Conservation (phyloP, 2,113 vertebrate genomes). For the Castor canadensis region DNA sequence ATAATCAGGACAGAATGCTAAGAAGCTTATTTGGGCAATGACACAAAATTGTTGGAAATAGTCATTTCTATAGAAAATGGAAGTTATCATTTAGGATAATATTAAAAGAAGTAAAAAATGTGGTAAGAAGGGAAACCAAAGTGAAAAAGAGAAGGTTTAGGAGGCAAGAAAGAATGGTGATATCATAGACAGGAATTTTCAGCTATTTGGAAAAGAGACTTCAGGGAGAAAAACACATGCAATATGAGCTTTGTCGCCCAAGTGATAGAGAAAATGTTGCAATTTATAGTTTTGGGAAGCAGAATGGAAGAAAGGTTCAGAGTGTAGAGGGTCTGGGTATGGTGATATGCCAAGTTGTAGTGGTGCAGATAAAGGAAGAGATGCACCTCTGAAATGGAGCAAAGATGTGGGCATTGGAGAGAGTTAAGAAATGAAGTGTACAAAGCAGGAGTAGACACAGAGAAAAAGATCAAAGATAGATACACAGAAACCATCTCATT, state of each 20-base stretch:
- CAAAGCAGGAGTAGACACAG: neutral
- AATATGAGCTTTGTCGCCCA: neutral
- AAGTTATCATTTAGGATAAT: neutral
- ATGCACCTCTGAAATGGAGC: neutral
- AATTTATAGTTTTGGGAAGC: neutral
- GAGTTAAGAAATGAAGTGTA: neutral
- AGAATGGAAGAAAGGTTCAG: too few relatives aligned
- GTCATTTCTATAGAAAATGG: neutral
- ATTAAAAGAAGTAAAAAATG: neutral
- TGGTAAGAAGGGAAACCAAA: neutral
- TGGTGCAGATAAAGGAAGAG: neutral
- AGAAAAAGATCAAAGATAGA: neutral
- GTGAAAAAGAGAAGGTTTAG: neutral
- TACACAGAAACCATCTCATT: neutral
- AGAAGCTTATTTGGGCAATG: neutral
- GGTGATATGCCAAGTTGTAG: neutral
- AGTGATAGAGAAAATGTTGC: neutral
- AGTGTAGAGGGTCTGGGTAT: neutral
- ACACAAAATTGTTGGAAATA: neutral
- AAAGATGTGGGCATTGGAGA: neutral
- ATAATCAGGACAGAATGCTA: neutral
- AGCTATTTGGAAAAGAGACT: neutral
- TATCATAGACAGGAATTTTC: neutral
- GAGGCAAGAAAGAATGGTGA: neutral
- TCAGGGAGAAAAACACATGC: neutral